Evolutionary conservation across 2,113 vertebrate genomes (phyloP), one percentile per base, ranked within the genome.

Genomic region (Axis porcinus): DNA sequence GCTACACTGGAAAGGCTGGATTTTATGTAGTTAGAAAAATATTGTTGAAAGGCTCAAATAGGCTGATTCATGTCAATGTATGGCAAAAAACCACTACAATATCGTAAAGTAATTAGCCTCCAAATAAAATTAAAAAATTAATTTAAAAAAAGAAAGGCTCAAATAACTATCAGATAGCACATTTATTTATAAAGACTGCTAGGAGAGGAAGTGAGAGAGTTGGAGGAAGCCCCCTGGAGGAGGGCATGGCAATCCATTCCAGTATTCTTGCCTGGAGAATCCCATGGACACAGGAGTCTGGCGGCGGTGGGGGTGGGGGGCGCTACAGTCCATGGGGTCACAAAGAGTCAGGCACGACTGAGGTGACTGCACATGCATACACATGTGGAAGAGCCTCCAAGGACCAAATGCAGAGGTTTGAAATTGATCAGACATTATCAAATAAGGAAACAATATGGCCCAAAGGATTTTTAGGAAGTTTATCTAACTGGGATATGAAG

Each of bases 241-340:
- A 76, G 36, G 70, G 23, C 19, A 43, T 76, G 36, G 36, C 36
- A 43, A 76, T 3, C 36, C 70, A 76, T 23, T 76, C 23, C 70
- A 43, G 36, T 74, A 27, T 43, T 43, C 70, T 74, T 74, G 70
- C 36, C 70, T 74, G 70, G 36, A 74, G 70, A 74, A 74, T 74
- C 70, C 36, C 21, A 43, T 25, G 70, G 36, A 43, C 11, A 74
- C 21, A 76, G 36, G 23, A 43, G 36, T 23, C 36, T 76, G 70
- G 36, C 5, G 7, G 8, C 4, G 7, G 54, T 55, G 3, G 64
- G 3, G 3, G 16, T 5, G 0, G 64, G 1, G 33, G 7, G 21
- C 5, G 12, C 23, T 43, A 76, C 70, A 76, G 70, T 27, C 23
- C 70, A 25, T 27, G 12, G 23, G 36, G 70, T 76, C 13, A 25